These are phyloP conservation scores for Gallinago stenura DNA, from an alignment of 2,797 vertebrate genomes.

Conservation along the genomic window DNA sequence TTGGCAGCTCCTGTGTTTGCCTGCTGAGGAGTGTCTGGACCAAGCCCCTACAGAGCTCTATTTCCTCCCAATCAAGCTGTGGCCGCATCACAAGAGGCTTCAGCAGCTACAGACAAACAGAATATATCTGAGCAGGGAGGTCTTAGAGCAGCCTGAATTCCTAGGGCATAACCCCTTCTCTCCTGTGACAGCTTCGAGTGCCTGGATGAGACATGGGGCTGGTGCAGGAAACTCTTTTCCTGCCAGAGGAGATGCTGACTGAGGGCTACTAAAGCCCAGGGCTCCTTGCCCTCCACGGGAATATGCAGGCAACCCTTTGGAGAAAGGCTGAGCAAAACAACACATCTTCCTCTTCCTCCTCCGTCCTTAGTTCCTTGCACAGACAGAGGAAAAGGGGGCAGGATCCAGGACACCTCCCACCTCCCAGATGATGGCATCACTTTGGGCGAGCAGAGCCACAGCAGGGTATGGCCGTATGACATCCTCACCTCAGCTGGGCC, in stretches of 20 bases:
- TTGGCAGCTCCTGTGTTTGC: neutral
- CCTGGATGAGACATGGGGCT: neutral
- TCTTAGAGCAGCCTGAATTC: neutral
- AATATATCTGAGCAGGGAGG: neutral
- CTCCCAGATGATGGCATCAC: neutral
- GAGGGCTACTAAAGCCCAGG: neutral
- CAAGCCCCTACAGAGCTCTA: neutral
- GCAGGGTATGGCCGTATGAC: neutral
- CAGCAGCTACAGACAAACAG: neutral
- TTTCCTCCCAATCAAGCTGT: neutral
- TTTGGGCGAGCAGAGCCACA: neutral
- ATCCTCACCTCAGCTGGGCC: neutral
- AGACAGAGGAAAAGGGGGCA: neutral
- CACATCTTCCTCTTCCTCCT: neutral
- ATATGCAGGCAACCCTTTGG: neutral
- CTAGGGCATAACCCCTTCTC: neutral
- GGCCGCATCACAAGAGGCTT: neutral
- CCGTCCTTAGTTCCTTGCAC: neutral
- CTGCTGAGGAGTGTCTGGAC: neutral
- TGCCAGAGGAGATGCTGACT: neutral
- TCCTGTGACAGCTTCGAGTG: neutral
- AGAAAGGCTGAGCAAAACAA: neutral
- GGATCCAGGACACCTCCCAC: neutral
- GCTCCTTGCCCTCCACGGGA: neutral
- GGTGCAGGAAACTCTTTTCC: neutral